These are phyloP conservation scores for Melanotaenia boesemani DNA, from an alignment of 2,797 vertebrate genomes.

Conservation along the genomic window DNA sequence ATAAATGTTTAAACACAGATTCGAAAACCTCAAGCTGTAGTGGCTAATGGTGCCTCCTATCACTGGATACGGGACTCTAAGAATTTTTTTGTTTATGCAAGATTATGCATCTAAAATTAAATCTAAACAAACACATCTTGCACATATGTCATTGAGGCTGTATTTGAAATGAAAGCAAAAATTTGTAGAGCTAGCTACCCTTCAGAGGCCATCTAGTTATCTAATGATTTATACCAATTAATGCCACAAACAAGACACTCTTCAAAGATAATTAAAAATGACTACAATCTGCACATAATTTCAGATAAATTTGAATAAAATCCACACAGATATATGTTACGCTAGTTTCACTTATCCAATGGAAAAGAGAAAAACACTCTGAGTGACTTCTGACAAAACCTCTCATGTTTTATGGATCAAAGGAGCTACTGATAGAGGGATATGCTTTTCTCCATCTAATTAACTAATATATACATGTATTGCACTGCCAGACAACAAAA, in stretches of 20 bases:
- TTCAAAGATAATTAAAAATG: slow-evolving; percentile 29
- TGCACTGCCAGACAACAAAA: slow-evolving; percentile 57
- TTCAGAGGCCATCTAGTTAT: not conserved
- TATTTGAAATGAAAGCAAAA: not conserved
- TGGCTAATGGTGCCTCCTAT: no score
- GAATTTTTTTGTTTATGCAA: no score
- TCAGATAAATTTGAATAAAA: not conserved
- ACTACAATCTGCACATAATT: not conserved
- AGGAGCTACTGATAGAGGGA: slow-evolving; percentile 50
- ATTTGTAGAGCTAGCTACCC: not conserved
- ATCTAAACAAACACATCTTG: not conserved
- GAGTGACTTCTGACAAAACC: slow-evolving; percentile 56
- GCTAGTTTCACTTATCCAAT: slow-evolving; percentile 15
- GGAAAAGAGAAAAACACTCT: not conserved
- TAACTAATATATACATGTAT: slow-evolving; percentile 58
- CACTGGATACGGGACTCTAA: no score
- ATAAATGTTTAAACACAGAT: no score
- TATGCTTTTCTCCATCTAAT: slow-evolving; percentile 61
- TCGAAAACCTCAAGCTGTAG: no score
- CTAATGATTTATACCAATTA: slow-evolving; percentile 16
- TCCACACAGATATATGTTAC: not conserved
- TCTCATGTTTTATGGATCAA: slow-evolving; percentile 78
- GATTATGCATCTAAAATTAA: no score
- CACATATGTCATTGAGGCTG: not conserved
- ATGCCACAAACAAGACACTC: slow-evolving; percentile 1